Conservation (phyloP, 2,888 invertebrate genomes). For the Ennomos quercinarius region DNA sequence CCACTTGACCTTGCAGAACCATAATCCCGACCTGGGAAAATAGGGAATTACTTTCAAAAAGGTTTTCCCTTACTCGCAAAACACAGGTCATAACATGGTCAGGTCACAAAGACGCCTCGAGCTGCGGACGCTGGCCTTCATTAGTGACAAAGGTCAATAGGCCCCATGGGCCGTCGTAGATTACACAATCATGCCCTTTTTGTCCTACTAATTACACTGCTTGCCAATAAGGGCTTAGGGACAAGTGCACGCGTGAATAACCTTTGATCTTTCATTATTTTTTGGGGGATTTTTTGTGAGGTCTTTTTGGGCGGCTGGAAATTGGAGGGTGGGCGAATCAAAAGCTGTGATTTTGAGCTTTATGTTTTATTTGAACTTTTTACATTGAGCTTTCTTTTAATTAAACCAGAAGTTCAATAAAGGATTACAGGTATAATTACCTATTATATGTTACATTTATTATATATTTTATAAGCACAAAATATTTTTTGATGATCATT, state of each 20-base stretch:
- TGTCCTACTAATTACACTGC: constrained; percentile 58
- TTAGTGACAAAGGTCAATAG: constrained; percentile 72
- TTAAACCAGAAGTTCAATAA: not conserved
- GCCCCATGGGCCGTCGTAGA: constrained; percentile 54
- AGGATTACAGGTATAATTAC: too few relatives aligned
- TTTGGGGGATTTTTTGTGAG: constrained; percentile 34
- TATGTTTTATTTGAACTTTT: constrained; percentile 3
- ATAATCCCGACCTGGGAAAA: constrained; percentile 1
- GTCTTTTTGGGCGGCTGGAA: constrained; percentile 26
- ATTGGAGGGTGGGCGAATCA: constrained; percentile 9
- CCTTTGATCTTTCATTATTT: constrained; percentile 42
- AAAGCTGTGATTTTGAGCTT: constrained; percentile 11
- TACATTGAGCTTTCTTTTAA: not conserved
- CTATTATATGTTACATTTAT: too few relatives aligned
- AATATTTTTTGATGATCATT: too few relatives aligned
- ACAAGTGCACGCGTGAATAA: constrained; percentile 34
- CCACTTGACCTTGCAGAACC: constrained; percentile 9
- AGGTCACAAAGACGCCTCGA: constrained; percentile 65
- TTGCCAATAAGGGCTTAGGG: constrained; percentile 46
- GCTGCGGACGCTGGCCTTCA: constrained; percentile 68
- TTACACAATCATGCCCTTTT: constrained; percentile 65
- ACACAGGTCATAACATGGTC: constrained; percentile 43
- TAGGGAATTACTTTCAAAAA: constrained; percentile 2
- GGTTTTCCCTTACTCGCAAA: constrained; percentile 22
- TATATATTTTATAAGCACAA: too few relatives aligned